Evolutionary conservation across 2,113 vertebrate species (phyloP).

Genomic region (Greenwoodochromis staneri): DNA sequence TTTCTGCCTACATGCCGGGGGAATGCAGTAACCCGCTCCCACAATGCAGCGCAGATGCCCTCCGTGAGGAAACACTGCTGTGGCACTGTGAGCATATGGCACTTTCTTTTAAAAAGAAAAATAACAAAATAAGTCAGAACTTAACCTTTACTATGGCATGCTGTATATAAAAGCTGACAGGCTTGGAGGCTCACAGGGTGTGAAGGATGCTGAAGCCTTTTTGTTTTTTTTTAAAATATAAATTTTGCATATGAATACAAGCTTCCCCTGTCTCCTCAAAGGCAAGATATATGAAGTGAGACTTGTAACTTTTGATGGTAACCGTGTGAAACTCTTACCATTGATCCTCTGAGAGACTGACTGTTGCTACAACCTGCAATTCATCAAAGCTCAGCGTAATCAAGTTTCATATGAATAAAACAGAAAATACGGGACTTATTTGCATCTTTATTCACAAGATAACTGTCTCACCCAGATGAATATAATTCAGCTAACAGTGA

Average conservation of each 20-base stretch:
- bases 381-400: not conserved
- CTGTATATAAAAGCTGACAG: conserved; percentile 1
- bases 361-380: not conserved
- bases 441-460: not conserved
- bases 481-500: not conserved
- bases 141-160: conserved; percentile 18
- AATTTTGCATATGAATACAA: not conserved
- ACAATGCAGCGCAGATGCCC: conserved; percentile 46
- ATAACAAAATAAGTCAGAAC: not conserved
- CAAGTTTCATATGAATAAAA: not conserved
- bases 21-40: conserved; percentile 37
- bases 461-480: not conserved
- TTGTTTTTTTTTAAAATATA: accelerated
- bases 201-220: not conserved
- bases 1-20: conserved; percentile 12
- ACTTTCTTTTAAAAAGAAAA: conserved; percentile 2
- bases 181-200: not conserved
- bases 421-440: not conserved
- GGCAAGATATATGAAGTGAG: not conserved
- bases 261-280: not conserved
- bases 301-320: not conserved
- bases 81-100: conserved; percentile 45
- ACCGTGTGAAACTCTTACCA: not conserved
- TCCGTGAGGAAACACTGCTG: not conserved
- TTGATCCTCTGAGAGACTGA: not conserved